Evolutionary conservation across 2,797 vertebrate species (phyloP).

Genomic region (Odontamblyopus lacepedii): DNA sequence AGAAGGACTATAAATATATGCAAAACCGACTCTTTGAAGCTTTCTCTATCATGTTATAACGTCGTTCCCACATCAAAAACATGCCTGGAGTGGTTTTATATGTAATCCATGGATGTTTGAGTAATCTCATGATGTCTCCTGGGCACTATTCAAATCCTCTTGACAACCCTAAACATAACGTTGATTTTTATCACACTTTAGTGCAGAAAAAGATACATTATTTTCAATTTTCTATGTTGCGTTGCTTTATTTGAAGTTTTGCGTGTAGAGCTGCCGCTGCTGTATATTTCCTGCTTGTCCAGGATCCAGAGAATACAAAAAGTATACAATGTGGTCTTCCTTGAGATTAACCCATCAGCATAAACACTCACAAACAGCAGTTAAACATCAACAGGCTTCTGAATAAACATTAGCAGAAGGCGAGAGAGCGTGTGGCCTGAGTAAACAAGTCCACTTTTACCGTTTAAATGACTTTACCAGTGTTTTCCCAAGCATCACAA

Average conservation of each 20-base stretch:
- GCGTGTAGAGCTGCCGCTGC: background rate
- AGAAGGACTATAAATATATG: too few relatives aligned
- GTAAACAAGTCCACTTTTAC: conserved; percentile 52
- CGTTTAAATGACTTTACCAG: conserved; percentile 61
- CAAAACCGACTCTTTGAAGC: too few relatives aligned
- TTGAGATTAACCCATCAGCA: background rate
- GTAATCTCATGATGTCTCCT: too few relatives aligned
- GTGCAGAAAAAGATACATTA: background rate
- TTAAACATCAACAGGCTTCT: conserved; percentile 53
- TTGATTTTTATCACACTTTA: background rate
- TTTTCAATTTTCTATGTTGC: background rate
- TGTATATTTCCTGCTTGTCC: background rate
- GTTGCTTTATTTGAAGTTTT: background rate
- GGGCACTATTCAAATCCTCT: too few relatives aligned
- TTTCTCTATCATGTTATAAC: too few relatives aligned
- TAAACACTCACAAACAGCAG: conserved; percentile 15
- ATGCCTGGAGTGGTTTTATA: too few relatives aligned
- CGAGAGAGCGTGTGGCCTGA: conserved; percentile 51
- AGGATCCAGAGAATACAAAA: background rate
- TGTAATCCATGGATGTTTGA: too few relatives aligned
- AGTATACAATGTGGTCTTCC: background rate
- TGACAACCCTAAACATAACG: too few relatives aligned
- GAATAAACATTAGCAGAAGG: conserved; percentile 50
- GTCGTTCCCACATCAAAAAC: too few relatives aligned
- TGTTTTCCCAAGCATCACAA: conserved; percentile 45